Conservation (phyloP, 2,797 vertebrate species). For the Chanos chanos region DNA sequence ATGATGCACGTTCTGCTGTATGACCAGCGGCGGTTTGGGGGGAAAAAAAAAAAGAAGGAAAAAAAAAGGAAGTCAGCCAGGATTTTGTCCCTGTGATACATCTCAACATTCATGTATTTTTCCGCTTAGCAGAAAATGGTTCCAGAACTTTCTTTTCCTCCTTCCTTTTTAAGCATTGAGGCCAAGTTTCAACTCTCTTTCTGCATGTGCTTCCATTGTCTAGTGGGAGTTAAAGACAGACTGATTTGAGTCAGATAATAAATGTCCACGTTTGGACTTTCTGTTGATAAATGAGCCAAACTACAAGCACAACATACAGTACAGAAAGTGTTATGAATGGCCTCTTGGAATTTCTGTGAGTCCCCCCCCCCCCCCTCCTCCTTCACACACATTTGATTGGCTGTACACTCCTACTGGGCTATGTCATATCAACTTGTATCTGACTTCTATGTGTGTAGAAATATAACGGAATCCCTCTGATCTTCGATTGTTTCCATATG, state of each 20-base stretch:
- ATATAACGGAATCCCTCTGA: constrained; percentile 21
- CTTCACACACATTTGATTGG: background rate
- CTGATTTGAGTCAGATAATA: constrained; percentile 26
- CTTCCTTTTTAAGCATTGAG: too few species aligned
- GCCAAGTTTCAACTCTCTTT: too few species aligned
- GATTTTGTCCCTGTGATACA: too few species aligned
- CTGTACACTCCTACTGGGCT: background rate
- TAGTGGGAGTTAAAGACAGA: background rate
- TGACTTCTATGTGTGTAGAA: constrained; percentile 1
- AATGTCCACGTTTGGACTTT: constrained; percentile 4
- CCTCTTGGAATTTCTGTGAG: constrained; percentile 14
- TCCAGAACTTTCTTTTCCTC: background rate
- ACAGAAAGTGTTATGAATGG: constrained; percentile 10
- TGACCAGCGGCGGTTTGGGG: too few species aligned
- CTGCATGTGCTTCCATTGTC: background rate
- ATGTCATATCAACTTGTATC: background rate
- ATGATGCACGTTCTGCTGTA: too few species aligned
- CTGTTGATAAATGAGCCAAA: constrained; percentile 36
- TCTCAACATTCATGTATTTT: too few species aligned
- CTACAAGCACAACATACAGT: too few species aligned
- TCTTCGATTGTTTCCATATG: constrained; percentile 52
- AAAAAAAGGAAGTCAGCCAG: too few species aligned
- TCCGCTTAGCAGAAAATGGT: too few species aligned
- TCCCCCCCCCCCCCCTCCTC: too few species aligned
- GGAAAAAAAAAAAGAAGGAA: too few species aligned